phyloP scores from a whole-genome alignment of 2,888 invertebrate species.

The Archaeoteleia sp. region DNA sequence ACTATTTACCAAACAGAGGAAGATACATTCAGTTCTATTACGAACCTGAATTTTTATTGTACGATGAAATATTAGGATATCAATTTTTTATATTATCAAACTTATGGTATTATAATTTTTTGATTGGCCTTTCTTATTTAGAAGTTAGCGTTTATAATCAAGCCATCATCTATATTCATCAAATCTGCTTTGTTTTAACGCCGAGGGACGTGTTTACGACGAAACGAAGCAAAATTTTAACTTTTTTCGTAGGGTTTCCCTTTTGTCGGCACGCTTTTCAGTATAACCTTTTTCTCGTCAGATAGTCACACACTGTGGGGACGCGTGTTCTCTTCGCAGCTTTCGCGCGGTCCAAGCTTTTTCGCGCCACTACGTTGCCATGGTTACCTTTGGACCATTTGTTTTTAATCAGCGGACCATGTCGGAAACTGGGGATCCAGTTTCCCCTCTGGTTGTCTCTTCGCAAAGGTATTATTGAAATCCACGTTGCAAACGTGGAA shows the following conservation, averaged over 20 bases:
- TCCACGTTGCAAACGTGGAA: constrained; percentile 58
- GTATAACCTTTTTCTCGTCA: constrained; percentile 25
- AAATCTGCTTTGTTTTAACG: constrained; percentile 16
- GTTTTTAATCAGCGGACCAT: constrained; percentile 65
- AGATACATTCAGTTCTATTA: too few species aligned
- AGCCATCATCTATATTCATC: constrained; percentile 33
- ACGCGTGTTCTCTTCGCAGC: constrained; percentile 47
- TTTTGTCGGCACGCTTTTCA: constrained; percentile 38
- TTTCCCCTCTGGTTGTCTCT: constrained; percentile 42
- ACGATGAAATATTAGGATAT: too few species aligned
- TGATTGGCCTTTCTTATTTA: too few species aligned
- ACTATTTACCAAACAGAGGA: neutral
- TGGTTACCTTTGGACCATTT: constrained; percentile 61
- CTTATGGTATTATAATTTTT: too few species aligned
- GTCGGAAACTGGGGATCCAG: constrained; percentile 36
- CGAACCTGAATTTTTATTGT: too few species aligned
- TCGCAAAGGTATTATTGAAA: constrained; percentile 61
- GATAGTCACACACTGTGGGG: constrained; percentile 40
- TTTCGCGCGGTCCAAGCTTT: constrained; percentile 32
- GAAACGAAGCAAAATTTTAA: constrained; percentile 36
- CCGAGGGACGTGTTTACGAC: constrained; percentile 9
- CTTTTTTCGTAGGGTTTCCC: constrained; percentile 20
- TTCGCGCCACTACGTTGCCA: constrained; percentile 53
- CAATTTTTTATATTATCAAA: too few species aligned
- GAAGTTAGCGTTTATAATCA: constrained; percentile 19